A percentile compares a stretch with the other conserved stretches of the same genome.
phyloP scores from a whole-genome alignment of 2,113 vertebrate species.

The human (Homo sapiens) region DNA sequence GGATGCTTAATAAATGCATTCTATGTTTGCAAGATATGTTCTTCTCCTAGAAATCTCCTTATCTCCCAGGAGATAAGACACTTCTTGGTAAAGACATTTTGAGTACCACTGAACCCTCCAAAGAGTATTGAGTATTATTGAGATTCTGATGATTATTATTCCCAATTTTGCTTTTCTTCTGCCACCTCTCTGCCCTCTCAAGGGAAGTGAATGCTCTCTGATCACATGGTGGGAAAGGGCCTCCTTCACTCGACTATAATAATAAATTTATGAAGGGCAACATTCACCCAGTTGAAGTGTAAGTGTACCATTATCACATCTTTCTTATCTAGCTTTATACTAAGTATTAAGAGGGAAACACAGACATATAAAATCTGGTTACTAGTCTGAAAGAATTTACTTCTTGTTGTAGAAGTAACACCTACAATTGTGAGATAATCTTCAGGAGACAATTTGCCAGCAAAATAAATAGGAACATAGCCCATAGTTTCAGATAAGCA shows the following conservation, averaged over 20 bases:
- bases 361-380: neutral
- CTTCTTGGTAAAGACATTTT: neutral
- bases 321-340: neutral
- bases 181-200: neutral
- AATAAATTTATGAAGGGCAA: neutral
- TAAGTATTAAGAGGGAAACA: neutral
- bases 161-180: slow-evolving; percentile 17
- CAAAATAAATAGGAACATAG: neutral
- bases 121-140: neutral
- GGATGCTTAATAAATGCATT: neutral
- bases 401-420: neutral
- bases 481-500: neutral
- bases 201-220: neutral
- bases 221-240: neutral
- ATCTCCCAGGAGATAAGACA: neutral
- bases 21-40: slow-evolving; percentile 9
- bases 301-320: neutral
- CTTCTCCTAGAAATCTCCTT: neutral
- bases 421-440: neutral
- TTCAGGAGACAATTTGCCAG: neutral
- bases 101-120: neutral
- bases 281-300: neutral
- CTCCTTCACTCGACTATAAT: neutral
- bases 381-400: neutral
- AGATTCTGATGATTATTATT: neutral